Evolutionary conservation across 2,888 invertebrate genomes (phyloP), one percentile per base, ranked within the genome.

Genomic region (Rhagonycha fulva): DNA sequence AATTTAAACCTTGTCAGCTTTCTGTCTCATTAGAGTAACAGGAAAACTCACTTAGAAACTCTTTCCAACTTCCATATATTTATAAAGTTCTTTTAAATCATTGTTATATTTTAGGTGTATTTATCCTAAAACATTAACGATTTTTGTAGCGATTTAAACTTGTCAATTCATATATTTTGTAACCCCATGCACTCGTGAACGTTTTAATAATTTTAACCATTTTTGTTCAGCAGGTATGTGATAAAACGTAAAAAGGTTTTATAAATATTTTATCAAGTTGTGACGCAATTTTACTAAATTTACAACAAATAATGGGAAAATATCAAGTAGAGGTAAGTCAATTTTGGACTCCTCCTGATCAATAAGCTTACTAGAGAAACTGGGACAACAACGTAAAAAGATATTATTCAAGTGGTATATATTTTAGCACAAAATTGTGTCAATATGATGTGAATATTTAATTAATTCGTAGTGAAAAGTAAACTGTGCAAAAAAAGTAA

Each of bases 271-370:
- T n/a, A 47, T 47, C 47, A 47, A 47, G 47, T 47, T 47, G 47
- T 47, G 47, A 47, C 63, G 24, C 63, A 66, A n/a, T 26, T 66
- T 66, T 24, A 66, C 24, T 23, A 24, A 66, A 66, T 66, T 23
- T 66, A 24, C 62, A 66, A 23, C 63, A 24, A 66, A 66, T 26
- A 66, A 66, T 66, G 24, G 63, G 19, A 66, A 24, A n/a, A 66
- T 66, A 66, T 66, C 63, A 26, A 66, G 63, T 66, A 26, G 63
- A 66, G 63, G 63, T 66, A 66, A 66, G 63, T 66, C 23, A 66
- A 66, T 66, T 66, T 66, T 66, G 63, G 63, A 66, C 63, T 66
- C 63, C 63, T 66, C 63, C 63, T 66, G 63, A 66, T 66, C 63
- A 66, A 66, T 66, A 66, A 66, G 63, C 63, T 66, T 66, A 23